Percentiles rank a stretch among this genome's conserved stretches.
Evolutionary conservation across 2,888 invertebrate genomes (phyloP).

Genomic region (Lordiphosa fenestrarum): DNA sequence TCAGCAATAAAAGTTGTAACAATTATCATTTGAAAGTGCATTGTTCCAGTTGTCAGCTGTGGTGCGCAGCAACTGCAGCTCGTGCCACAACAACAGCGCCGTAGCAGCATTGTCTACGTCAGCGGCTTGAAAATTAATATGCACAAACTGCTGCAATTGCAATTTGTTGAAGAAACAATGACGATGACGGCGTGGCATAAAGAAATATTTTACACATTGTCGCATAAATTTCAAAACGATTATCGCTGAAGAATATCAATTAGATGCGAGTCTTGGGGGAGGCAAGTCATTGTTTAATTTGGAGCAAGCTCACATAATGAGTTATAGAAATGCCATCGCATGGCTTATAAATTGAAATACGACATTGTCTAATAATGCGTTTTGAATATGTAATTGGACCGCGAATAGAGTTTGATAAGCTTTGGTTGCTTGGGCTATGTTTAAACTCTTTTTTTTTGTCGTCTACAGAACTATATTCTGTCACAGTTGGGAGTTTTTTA

Average conservation of each 20-base stretch:
- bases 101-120: constrained; percentile 31
- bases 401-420: constrained; percentile 24
- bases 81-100: constrained; percentile 40
- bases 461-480: no score
- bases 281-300: constrained; percentile 49
- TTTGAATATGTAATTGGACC: constrained; percentile 37
- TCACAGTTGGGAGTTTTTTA: no score
- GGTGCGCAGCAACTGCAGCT: constrained; percentile 38
- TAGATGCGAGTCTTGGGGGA: constrained; percentile 33
- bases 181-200: constrained; percentile 33
- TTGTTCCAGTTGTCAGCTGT: constrained; percentile 66
- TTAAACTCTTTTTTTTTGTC: no score
- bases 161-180: constrained; percentile 72
- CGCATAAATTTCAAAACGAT: constrained; percentile 62
- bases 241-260: constrained; percentile 61
- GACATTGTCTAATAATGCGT: constrained; percentile 33
- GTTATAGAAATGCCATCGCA: constrained; percentile 60
- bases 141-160: constrained; percentile 67
- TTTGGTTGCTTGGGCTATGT: not conserved
- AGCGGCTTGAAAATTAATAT: constrained; percentile 63
- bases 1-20: constrained; percentile 72
- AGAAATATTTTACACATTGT: constrained; percentile 64
- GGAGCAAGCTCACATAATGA: constrained; percentile 59
- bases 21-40: constrained; percentile 75
- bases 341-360: constrained; percentile 48